Percentiles rank a stretch among this genome's conserved stretches.
Evolutionary conservation across 1,140 invertebrate genomes (phyloP).

Genomic region (Ips typographus): DNA sequence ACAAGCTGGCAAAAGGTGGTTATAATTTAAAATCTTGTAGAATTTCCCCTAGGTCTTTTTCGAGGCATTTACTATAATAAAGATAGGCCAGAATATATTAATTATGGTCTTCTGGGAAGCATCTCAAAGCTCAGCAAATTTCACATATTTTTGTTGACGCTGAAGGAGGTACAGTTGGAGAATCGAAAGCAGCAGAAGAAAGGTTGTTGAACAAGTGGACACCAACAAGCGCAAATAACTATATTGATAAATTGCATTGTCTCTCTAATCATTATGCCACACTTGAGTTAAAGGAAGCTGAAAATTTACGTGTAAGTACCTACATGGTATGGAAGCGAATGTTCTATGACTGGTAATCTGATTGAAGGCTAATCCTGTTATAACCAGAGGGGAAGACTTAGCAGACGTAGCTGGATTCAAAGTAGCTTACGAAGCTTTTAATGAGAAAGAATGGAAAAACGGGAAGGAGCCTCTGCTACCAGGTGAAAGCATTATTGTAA

Average conservation of each 20-base stretch:
- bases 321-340: not conserved
- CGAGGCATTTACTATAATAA: slow-evolving; percentile 86
- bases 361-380: too few relatives aligned
- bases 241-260: slow-evolving; percentile 42
- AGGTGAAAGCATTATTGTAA: not conserved
- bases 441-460: too few relatives aligned
- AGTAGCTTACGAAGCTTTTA: too few relatives aligned
- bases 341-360: not conserved
- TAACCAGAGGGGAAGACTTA: too few relatives aligned
- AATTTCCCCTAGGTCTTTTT: slow-evolving; percentile 88
- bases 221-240: slow-evolving; percentile 39
- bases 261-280: slow-evolving; percentile 40
- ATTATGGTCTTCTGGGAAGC: slow-evolving; percentile 89
- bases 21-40: slow-evolving; percentile 49
- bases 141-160: slow-evolving; percentile 63
- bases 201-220: slow-evolving; percentile 41
- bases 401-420: too few relatives aligned
- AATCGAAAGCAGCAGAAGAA: slow-evolving; percentile 14
- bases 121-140: slow-evolving; percentile 90
- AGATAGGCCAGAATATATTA: slow-evolving; percentile 84
- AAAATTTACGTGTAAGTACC: not conserved
- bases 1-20: not conserved
- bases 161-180: slow-evolving; percentile 17
- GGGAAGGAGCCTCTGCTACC: too few relatives aligned
- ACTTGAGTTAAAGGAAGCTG: slow-evolving; percentile 27